Evolutionary conservation across 2,888 invertebrate genomes (phyloP).

Genomic region (Chloromyia formosa): DNA sequence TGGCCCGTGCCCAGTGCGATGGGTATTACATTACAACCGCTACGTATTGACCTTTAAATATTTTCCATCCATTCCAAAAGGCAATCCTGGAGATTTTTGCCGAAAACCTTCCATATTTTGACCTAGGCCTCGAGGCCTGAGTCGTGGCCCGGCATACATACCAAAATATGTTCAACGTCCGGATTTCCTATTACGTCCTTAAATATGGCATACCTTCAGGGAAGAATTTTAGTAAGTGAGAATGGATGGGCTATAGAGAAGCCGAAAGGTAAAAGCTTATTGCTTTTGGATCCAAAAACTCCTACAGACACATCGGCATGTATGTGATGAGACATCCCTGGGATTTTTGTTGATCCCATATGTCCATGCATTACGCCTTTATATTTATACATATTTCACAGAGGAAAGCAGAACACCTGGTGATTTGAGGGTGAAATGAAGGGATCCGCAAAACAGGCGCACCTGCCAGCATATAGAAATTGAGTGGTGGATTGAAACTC

Average conservation of each 20-base stretch:
- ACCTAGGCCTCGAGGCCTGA: not conserved
- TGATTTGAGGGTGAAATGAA: not conserved
- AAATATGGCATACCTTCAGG: slow-evolving; percentile 2
- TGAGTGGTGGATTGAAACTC: slow-evolving; percentile 1
- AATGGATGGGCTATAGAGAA: slow-evolving; percentile 9
- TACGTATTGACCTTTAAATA: not conserved
- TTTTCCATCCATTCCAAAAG: slow-evolving; percentile 14
- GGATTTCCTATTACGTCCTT: not conserved
- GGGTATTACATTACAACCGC: too few species aligned
- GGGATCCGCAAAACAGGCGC: not conserved
- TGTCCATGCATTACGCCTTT: not conserved
- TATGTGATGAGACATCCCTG: slow-evolving; percentile 30
- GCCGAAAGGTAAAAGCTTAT: slow-evolving; percentile 26
- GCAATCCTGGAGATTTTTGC: slow-evolving; percentile 6
- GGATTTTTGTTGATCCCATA: slow-evolving; percentile 24
- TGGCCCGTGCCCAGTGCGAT: not conserved
- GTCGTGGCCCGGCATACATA: not conserved
- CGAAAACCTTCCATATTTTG: slow-evolving; percentile 3
- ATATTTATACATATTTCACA: not conserved
- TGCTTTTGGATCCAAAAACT: not conserved
- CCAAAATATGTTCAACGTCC: not conserved
- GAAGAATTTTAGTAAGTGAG: slow-evolving; percentile 10
- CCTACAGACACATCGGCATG: not conserved
- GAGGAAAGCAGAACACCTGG: slow-evolving; percentile 17
- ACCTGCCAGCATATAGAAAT: not conserved